Evolutionary conservation across 2,113 vertebrate species (phyloP).

Genomic region (Alouatta palliata): DNA sequence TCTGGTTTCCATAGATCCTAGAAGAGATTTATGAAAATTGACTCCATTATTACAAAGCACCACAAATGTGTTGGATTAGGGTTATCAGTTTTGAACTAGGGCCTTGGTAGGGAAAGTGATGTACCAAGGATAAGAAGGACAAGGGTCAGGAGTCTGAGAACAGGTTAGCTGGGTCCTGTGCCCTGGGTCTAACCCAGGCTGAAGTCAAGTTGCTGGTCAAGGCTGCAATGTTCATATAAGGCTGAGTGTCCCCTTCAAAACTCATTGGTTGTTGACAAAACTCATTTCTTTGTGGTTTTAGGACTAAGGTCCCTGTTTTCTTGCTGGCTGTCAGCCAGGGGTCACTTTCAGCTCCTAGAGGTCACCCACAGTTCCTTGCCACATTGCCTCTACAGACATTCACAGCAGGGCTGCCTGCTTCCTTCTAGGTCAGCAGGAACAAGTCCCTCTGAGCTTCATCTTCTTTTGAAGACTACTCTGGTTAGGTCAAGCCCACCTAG

Average conservation of each 20-base stretch:
- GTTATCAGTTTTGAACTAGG: background rate
- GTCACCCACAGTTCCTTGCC: background rate
- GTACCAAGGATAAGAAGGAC: background rate
- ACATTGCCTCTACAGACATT: background rate
- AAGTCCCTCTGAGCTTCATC: background rate
- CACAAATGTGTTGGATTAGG: background rate
- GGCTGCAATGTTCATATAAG: background rate
- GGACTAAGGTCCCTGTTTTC: background rate
- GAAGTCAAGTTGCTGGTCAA: background rate
- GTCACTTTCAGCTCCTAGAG: background rate
- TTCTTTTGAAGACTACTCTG: background rate
- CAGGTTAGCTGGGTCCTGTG: background rate
- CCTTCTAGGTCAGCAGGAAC: background rate
- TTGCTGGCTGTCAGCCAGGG: background rate
- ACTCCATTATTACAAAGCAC: background rate
- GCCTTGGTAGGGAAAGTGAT: background rate
- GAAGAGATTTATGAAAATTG: background rate
- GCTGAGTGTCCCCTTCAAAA: background rate
- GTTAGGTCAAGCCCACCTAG: background rate
- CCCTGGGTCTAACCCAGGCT: background rate
- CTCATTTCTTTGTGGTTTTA: background rate
- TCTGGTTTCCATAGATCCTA: background rate
- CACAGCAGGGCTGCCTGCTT: background rate
- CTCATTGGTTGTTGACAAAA: background rate
- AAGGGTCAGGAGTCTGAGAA: background rate